phyloP scores from a whole-genome alignment of 2,797 vertebrate species.

The Alfaro cultratus region DNA sequence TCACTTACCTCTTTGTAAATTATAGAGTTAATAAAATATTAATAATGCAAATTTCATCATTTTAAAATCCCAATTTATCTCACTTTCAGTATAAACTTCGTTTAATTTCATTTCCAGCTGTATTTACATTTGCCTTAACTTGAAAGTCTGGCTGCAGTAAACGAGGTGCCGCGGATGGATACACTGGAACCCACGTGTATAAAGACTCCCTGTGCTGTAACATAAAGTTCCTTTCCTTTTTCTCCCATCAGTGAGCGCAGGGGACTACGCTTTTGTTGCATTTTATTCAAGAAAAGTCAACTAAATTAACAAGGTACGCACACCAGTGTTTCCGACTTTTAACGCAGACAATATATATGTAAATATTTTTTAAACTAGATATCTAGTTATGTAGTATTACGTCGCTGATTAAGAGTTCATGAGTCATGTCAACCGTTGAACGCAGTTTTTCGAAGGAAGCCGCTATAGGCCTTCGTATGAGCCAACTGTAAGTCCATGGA shows the following conservation, averaged over 20 bases:
- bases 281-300: constrained; percentile 81
- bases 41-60: no score
- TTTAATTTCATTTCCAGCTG: no score
- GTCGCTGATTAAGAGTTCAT: neutral
- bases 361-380: neutral
- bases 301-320: constrained; percentile 75
- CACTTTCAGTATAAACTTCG: neutral
- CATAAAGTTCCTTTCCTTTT: constrained; percentile 81
- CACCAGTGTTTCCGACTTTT: fast-evolving
- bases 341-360: neutral
- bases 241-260: constrained; percentile 76
- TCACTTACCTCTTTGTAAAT: neutral
- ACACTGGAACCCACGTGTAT: constrained; percentile 76
- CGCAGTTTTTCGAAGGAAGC: neutral
- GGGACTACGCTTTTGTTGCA: constrained; percentile 74
- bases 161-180: constrained; percentile 80
- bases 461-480: neutral
- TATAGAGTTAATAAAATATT: neutral
- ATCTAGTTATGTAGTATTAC: neutral
- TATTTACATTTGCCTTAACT: neutral
- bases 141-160: neutral
- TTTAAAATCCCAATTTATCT: neutral
- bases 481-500: neutral
- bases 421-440: neutral
- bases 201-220: constrained; percentile 79